Percentiles rank a stretch among this genome's conserved stretches.
Conservation (phyloP, 2,113 vertebrate species). For the Malurus alboscapulatus region DNA sequence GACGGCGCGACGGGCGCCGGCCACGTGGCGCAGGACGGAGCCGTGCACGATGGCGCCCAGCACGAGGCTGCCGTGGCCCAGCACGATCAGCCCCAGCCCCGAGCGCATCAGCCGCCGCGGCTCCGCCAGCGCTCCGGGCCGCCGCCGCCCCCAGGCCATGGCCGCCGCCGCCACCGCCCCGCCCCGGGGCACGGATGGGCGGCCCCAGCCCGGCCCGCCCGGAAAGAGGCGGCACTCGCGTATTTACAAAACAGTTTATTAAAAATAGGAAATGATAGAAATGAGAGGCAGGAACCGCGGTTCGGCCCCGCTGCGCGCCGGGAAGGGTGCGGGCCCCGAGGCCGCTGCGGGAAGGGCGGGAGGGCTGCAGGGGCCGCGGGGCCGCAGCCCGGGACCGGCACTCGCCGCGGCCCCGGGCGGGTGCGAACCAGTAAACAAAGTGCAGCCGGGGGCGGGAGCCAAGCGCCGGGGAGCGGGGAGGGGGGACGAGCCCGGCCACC, state of each 20-base stretch:
- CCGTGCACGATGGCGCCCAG: conserved; percentile 91
- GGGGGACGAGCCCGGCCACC: not conserved
- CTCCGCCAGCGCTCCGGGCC: not conserved
- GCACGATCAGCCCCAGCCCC: conserved; percentile 84
- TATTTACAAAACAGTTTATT: conserved; percentile 64
- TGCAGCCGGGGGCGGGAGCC: conserved; percentile 40
- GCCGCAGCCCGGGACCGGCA: not conserved
- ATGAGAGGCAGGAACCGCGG: conserved; percentile 21
- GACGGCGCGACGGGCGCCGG: conserved; percentile 75
- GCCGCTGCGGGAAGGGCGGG: not conserved
- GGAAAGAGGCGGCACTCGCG: not conserved
- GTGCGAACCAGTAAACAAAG: conserved; percentile 67
- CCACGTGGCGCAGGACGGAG: conserved; percentile 86
- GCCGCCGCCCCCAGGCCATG: not conserved
- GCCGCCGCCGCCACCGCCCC: not conserved
- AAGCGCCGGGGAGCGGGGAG: not conserved
- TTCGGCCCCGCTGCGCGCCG: not conserved
- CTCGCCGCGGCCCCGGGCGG: not conserved
- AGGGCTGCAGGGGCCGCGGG: not conserved
- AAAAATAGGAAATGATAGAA: conserved; percentile 63
- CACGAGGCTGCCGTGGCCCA: conserved; percentile 88
- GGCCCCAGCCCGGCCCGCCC: conserved; percentile 67
- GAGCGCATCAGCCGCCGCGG: conserved; percentile 80
- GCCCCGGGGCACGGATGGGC: not conserved
- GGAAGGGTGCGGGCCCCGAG: too few relatives aligned